Percentiles rank a stretch among this genome's conserved stretches.
These are phyloP conservation scores for Anabacerthia variegaticeps DNA, from an alignment of 2,797 vertebrate genomes.

Conservation along the genomic window DNA sequence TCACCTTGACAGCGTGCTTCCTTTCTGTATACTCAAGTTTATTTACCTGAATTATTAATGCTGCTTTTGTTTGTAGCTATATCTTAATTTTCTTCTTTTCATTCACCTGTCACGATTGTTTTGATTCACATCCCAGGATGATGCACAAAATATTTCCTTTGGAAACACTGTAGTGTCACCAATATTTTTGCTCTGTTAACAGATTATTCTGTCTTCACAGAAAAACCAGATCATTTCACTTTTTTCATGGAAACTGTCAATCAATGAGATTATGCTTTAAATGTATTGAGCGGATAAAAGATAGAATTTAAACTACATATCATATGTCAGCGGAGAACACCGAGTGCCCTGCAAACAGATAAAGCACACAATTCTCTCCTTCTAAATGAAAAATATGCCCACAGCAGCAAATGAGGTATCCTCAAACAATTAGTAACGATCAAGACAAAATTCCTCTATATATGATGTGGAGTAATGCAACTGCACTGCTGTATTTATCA, in stretches of 20 bases:
- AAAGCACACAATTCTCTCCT: conserved; percentile 22
- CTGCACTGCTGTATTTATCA: neutral
- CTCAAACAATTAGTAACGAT: conserved; percentile 55
- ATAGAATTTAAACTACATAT: conserved; percentile 71
- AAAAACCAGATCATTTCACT: conserved; percentile 58
- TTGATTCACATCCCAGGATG: conserved; percentile 71
- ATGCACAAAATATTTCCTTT: conserved; percentile 74
- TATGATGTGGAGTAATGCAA: neutral
- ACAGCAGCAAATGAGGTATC: neutral
- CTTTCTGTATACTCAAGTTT: conserved; percentile 73
- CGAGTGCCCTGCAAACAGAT: conserved; percentile 30
- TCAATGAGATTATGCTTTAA: conserved; percentile 73
- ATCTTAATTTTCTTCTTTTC: conserved; percentile 77
- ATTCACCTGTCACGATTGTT: conserved; percentile 75
- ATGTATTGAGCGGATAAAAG: conserved; percentile 69
- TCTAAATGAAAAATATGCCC: conserved; percentile 44
- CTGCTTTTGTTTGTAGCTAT: conserved; percentile 74
- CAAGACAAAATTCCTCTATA: conserved; percentile 14
- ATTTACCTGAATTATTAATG: conserved; percentile 81
- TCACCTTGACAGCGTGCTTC: conserved; percentile 74
- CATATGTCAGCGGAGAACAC: conserved; percentile 65
- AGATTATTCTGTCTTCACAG: conserved; percentile 70
- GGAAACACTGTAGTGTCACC: conserved; percentile 67
- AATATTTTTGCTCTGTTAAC: conserved; percentile 73
- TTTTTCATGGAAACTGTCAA: conserved; percentile 71